A percentile compares a stretch with the other conserved stretches of the same genome.
Conservation (phyloP, 1,140 invertebrate species). For the Lethrus apterus region DNA sequence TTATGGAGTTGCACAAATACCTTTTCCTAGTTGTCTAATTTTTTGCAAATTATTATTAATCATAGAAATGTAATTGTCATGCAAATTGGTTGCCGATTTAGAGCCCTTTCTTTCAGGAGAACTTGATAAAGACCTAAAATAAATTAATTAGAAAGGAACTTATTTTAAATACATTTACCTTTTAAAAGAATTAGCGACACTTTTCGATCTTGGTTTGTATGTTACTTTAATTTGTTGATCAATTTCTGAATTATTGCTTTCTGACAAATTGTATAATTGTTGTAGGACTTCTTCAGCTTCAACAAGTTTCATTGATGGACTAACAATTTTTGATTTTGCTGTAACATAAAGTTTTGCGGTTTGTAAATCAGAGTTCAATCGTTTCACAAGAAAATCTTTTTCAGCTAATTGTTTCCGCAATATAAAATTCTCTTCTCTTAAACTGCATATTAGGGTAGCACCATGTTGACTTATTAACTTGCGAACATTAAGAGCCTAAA, state of each 20-base stretch:
- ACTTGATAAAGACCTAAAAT: not conserved
- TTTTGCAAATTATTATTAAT: conserved; percentile 7
- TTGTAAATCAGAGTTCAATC: conserved; percentile 16
- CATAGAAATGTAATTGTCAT: not conserved
- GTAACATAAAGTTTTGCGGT: conserved; percentile 14
- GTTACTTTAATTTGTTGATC: too few relatives aligned
- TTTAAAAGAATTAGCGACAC: not conserved
- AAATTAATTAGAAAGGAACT: not conserved
- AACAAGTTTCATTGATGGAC: conserved; percentile 1
- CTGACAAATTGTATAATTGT: too few relatives aligned
- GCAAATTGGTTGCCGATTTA: not conserved
- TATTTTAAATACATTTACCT: not conserved
- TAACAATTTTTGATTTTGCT: not conserved
- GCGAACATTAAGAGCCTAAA: conserved; percentile 3
- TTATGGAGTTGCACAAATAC: not conserved
- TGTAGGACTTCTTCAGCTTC: not conserved
- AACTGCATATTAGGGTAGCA: conserved; percentile 12
- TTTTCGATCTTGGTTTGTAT: not conserved
- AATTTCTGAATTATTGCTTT: too few relatives aligned
- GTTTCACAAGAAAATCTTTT: conserved; percentile 11
- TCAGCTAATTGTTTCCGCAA: conserved; percentile 11
- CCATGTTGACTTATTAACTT: conserved; percentile 16
- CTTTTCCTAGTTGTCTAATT: not conserved
- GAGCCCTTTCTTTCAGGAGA: not conserved
- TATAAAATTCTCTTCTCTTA: conserved; percentile 11